A percentile compares a stretch with the other conserved stretches of the same genome.
Conservation (phyloP, 2,888 invertebrate genomes). For the Eupeodes luniger region DNA sequence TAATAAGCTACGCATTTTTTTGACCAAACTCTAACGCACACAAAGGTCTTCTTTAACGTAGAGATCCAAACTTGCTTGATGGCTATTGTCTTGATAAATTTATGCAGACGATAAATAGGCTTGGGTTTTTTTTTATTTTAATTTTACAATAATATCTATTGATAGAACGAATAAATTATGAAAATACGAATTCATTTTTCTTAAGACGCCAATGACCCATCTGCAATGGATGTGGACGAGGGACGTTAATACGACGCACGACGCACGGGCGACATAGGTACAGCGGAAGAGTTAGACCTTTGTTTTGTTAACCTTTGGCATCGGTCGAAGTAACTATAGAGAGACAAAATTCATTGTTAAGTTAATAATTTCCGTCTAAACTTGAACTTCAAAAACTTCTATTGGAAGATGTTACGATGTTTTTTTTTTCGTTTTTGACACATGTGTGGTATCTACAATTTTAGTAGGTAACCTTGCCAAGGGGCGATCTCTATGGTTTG, state of each 20-base stretch:
- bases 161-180: conserved; percentile 38
- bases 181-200: conserved; percentile 22
- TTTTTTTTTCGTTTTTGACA: neutral
- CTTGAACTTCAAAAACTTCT: conserved; percentile 30
- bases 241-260: neutral
- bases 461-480: conserved; percentile 53
- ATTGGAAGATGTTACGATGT: neutral
- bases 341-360: conserved; percentile 15
- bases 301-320: conserved; percentile 30
- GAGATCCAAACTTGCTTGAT: neutral
- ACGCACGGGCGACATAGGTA: no score
- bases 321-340: conserved; percentile 5
- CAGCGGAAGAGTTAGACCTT: neutral
- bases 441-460: conserved; percentile 33
- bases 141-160: neutral
- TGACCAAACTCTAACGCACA: neutral
- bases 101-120: conserved; percentile 40
- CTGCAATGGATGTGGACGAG: neutral
- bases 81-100: conserved; percentile 52
- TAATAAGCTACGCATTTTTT: conserved; percentile 45
- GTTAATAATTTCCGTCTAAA: conserved; percentile 46
- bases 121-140: neutral
- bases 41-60: neutral
- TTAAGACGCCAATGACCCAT: conserved; percentile 52
- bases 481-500: conserved; percentile 29